A percentile compares a stretch with the other conserved stretches of the same genome.
These are phyloP conservation scores for Nasonia longicornis DNA, from an alignment of 1,140 invertebrate species.

Conservation along the genomic window DNA sequence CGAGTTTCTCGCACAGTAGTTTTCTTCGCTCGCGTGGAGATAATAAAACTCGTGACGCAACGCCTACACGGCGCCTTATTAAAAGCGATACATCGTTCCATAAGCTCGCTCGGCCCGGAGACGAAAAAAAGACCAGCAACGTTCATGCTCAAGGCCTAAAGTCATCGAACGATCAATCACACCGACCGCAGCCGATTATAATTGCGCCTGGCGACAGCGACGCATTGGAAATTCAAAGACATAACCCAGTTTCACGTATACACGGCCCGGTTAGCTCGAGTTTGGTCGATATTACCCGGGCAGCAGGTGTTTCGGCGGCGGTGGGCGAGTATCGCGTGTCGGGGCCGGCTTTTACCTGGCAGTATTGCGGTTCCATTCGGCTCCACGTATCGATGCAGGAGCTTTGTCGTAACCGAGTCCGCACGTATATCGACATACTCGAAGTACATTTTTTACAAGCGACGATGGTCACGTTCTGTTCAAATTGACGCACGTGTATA, in stretches of 20 bases:
- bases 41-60: no score
- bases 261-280: neutral
- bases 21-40: no score
- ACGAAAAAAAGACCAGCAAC: neutral
- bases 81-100: no score
- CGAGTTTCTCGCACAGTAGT: no score
- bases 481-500: no score
- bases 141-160: neutral
- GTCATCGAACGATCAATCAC: constrained; percentile 17
- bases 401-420: neutral
- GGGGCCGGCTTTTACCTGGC: neutral
- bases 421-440: no score
- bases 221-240: neutral
- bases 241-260: neutral
- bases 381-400: no score
- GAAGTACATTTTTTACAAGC: no score
- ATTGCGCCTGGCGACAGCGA: neutral
- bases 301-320: neutral
- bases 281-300: constrained; percentile 16
- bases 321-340: neutral
- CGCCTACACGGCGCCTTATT: no score
- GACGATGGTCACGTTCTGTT: no score
- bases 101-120: no score
- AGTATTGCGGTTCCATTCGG: neutral
- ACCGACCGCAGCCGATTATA: neutral